These are phyloP conservation scores for Apogon talboti DNA, from an alignment of 2,797 vertebrate genomes.

Conservation along the genomic window DNA sequence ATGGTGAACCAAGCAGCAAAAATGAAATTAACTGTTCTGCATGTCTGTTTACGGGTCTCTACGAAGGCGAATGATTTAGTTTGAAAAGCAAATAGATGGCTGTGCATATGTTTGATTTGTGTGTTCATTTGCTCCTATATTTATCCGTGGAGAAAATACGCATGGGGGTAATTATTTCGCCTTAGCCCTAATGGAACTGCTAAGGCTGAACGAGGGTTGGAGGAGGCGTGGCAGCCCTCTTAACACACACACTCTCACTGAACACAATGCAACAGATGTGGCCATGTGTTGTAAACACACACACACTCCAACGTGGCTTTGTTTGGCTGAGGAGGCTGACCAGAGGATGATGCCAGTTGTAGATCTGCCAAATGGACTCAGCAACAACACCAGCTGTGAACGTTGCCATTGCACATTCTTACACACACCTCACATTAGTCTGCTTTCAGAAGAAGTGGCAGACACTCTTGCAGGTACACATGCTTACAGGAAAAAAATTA, in stretches of 20 bases:
- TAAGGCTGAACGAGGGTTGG: conserved; percentile 37
- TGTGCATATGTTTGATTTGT: conserved; percentile 44
- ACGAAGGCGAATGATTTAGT: conserved; percentile 25
- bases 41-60: conserved; percentile 12
- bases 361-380: conserved; percentile 53
- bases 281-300: conserved; percentile 19
- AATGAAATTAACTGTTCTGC: conserved; percentile 46
- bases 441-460: conserved; percentile 8
- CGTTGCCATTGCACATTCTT: conserved; percentile 25
- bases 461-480: too few relatives aligned
- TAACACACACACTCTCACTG: conserved; percentile 7
- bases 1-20: conserved; percentile 23
- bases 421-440: conserved; percentile 52
- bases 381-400: conserved; percentile 49
- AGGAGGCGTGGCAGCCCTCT: conserved; percentile 42
- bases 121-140: conserved; percentile 25
- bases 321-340: conserved; percentile 47
- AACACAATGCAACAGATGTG: conserved; percentile 54
- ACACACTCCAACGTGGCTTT: conserved; percentile 19
- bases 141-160: conserved; percentile 53
- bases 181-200: conserved; percentile 45
- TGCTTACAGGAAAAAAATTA: too few relatives aligned
- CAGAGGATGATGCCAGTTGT: conserved; percentile 53
- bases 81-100: conserved; percentile 55
- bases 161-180: conserved; percentile 67